These are phyloP conservation scores for Myrmecobius fasciatus DNA, from an alignment of 2,113 vertebrate species.

Conservation along the genomic window DNA sequence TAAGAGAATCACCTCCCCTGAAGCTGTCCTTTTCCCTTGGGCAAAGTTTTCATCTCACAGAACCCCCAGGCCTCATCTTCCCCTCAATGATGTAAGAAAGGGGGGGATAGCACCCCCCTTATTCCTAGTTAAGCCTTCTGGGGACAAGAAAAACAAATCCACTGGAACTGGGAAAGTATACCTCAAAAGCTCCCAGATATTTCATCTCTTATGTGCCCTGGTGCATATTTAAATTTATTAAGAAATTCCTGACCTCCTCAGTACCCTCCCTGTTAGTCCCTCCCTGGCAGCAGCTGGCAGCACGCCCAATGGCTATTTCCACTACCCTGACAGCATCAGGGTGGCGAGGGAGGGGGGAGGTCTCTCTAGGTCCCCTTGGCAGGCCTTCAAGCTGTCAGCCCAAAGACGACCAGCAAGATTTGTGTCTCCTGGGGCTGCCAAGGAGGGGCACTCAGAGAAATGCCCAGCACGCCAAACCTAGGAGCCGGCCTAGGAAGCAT, in stretches of 20 bases:
- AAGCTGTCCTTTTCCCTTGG: neutral
- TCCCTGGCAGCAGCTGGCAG: neutral
- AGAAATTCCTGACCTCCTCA: slow-evolving; percentile 4
- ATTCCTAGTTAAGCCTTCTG: neutral
- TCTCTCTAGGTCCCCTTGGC: neutral
- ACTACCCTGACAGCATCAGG: neutral
- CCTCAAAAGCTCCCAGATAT: neutral
- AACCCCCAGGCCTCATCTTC: neutral
- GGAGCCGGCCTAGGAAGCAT: neutral
- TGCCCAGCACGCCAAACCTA: neutral
- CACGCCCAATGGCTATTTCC: neutral
- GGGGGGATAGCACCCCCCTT: no score
- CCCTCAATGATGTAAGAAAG: neutral
- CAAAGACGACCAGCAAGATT: neutral
- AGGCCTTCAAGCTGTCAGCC: neutral
- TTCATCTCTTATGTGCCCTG: neutral
- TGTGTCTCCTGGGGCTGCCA: neutral
- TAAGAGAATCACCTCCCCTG: neutral
- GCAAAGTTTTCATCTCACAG: neutral
- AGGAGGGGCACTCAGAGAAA: neutral
- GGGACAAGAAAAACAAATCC: neutral
- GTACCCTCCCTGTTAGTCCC: neutral
- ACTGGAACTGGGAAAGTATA: neutral
- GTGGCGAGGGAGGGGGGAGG: neutral
- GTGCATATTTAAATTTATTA: neutral